Conservation (phyloP, 2,797 vertebrate genomes). For the Smutsia gigantea region DNA sequence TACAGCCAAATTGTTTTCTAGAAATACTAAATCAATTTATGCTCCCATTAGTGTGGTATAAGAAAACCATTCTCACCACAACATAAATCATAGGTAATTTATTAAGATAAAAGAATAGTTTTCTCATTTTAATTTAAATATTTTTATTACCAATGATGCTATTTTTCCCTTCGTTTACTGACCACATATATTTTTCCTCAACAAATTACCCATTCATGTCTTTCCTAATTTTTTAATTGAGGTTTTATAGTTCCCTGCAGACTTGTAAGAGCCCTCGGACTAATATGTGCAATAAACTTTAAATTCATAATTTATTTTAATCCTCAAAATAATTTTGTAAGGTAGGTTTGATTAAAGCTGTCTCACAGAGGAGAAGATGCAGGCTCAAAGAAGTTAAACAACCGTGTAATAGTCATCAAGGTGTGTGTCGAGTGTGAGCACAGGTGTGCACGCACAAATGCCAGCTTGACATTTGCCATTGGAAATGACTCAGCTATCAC, state of each 20-base stretch:
- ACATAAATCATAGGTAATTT: neutral
- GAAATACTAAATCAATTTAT: slow-evolving; percentile 54
- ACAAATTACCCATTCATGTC: neutral
- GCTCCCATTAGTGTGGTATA: neutral
- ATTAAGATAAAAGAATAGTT: slow-evolving; percentile 24
- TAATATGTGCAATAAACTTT: neutral
- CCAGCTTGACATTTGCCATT: neutral
- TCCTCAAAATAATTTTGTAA: neutral
- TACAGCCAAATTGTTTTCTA: slow-evolving; percentile 49
- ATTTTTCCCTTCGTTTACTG: neutral
- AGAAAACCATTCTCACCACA: neutral
- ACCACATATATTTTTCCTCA: slow-evolving; percentile 40
- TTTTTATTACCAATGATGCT: neutral
- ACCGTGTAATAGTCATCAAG: too few relatives aligned
- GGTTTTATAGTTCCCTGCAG: slow-evolving; percentile 14
- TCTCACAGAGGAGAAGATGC: neutral
- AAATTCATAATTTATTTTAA: slow-evolving; percentile 40
- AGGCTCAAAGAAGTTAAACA: neutral
- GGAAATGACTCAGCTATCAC: neutral
- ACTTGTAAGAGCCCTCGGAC: neutral
- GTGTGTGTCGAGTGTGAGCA: neutral
- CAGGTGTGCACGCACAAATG: neutral
- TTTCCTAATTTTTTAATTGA: neutral
- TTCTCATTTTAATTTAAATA: neutral
- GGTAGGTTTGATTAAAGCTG: neutral